Evolutionary conservation across 2,797 vertebrate species (phyloP), one percentile per base, ranked within the genome.

Genomic region (Sebastiscus tertius): DNA sequence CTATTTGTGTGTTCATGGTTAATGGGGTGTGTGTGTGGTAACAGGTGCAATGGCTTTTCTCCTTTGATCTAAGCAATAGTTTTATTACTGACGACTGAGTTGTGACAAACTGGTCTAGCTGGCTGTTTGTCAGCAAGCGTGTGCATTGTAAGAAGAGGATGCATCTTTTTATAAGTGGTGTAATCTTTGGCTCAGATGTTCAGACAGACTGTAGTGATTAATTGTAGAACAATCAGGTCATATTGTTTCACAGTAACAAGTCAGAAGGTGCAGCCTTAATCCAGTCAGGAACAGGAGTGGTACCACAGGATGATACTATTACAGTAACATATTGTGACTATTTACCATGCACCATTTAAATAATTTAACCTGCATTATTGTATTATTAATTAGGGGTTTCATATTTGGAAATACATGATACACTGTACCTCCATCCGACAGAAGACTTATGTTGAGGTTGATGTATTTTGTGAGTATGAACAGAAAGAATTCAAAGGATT

Each of bases 311-410:
- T 24, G 26, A 34, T 61, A 29, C 22, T 77, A 39, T 54, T 55
- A 67, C 4, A 22, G 34, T 27, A 49, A 78, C 65, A 72, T 2
- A 29, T 24, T 22, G 12, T 58, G 10, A 22, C 24, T 42, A 18
- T 64, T 71, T 67, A 39, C 29, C 18, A 18, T 59, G 22, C 33
- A 46, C 26, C n/a, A 3, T 65, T 74, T 70, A 5, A 81, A 82
- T 82, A 62, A 76, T 79, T 77, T 0, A 84, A 34, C 26, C 12
- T 68, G 7, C 36, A 14, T 74, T 71, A 49, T 26, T 82, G 27
- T 75, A 76, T 87, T 82, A 79, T 78, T 86, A 63, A 89, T 82
- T 20, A 80, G 13, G 16, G 33, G 65, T 71, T 76, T 84, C 24
- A 68, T 76, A 20, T 74, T 82, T 72, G 27, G 29, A 72, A 36